Evolutionary conservation across 2,888 invertebrate genomes (phyloP), one percentile per base, ranked within the genome.

Genomic region (Coelinius sp.): DNA sequence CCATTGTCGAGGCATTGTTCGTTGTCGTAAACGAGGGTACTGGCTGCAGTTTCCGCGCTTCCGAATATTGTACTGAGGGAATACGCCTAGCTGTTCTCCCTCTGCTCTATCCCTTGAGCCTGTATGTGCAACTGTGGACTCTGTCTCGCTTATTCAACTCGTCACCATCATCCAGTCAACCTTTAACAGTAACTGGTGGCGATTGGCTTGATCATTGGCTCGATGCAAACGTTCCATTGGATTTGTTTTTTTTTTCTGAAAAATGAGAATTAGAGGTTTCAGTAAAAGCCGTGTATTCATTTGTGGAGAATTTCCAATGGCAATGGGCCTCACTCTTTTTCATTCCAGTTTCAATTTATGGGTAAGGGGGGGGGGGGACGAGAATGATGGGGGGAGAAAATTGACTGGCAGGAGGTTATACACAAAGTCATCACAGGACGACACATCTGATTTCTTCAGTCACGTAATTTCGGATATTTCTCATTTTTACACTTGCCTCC

Each of bases 1-100:
- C 85, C 81, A 86, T 85, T 85, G 84, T 84, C 81, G 80, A 76
- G 68, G 77, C 79, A 85, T 85, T 85, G 85, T 86, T 81, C 85
- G 81, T 75, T 75, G 70, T 73, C 68, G 70, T 73, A 71, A 59
- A 73, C 69, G 44, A 64, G 59, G 65, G 56, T 59, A 31, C 70
- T 53, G 53, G 44, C 70, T 64, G 65, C 46, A 69, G 65, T 71
- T 69, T 68, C 38, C 68, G 70, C 68, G 66, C 53, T 46, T 73
- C 73, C 68, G 73, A 67, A 70, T 71, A 75, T 77, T 73, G 64
- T 68, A 56, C 59, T 59, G 67, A 56, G 63, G 62, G 62, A 70
- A 70, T 76, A 67, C 53, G 46, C 46, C 69, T 64, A 38, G 17
- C 35, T 35, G 17, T 53, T 53, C 31, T 25, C 46, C 22, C 41